phyloP scores from a whole-genome alignment of 1,140 invertebrate genomes.

The Trissolcus basalis region DNA sequence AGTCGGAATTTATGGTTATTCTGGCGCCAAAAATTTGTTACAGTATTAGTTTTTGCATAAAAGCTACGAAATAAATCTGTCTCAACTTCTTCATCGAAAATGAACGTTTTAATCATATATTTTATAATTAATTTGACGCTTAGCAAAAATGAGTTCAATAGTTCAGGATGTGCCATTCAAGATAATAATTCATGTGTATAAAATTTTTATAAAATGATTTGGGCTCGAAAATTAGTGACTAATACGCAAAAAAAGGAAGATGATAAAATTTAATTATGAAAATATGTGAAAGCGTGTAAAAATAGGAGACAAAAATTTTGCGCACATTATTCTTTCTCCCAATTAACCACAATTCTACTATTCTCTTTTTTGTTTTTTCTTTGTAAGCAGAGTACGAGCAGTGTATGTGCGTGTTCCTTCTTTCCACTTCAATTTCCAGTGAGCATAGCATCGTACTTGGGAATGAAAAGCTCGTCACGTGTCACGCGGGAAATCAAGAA shows the following conservation, averaged over 20 bases:
- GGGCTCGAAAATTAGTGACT: too few relatives aligned
- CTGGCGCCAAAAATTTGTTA: not conserved
- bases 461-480: conserved; percentile 54
- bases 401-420: conserved; percentile 18
- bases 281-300: too few relatives aligned
- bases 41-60: not conserved
- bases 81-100: not conserved
- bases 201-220: too few relatives aligned
- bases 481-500: conserved; percentile 56
- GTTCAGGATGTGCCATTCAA: too few relatives aligned
- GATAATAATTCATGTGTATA: too few relatives aligned
- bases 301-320: not conserved
- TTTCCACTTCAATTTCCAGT: conserved; percentile 45
- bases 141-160: too few relatives aligned
- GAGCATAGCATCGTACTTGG: conserved; percentile 22
- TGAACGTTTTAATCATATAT: not conserved
- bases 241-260: too few relatives aligned
- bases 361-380: conserved; percentile 12
- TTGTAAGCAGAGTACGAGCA: not conserved
- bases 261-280: too few relatives aligned
- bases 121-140: too few relatives aligned
- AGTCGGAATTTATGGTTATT: conserved; percentile 20
- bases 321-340: conserved; percentile 28
- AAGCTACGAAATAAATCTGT: not conserved
- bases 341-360: conserved; percentile 37